Percentiles rank a stretch among this genome's conserved stretches.
Conservation (phyloP, 2,113 vertebrate genomes). For the Poeciliopsis turrubarensis region DNA sequence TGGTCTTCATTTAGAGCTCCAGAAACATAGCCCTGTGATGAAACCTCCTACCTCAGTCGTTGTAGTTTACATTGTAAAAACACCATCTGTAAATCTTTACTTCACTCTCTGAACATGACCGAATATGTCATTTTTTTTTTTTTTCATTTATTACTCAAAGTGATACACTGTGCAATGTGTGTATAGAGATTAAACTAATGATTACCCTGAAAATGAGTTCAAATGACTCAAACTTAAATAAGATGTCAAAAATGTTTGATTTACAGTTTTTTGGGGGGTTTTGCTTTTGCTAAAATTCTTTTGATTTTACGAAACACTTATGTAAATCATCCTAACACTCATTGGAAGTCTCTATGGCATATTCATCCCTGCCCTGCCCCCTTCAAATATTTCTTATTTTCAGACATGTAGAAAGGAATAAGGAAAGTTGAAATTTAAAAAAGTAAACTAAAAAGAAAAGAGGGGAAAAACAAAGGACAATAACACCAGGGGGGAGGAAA, state of each 20-base stretch:
- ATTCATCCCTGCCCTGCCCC: too few relatives aligned
- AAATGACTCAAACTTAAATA: not conserved
- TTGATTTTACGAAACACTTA: too few relatives aligned
- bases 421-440: slow-evolving; percentile 8
- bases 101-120: not conserved
- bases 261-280: too few relatives aligned
- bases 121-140: slow-evolving; percentile 26
- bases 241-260: too few relatives aligned
- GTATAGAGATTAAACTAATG: slow-evolving; percentile 22
- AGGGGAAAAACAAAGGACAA: slow-evolving; percentile 24
- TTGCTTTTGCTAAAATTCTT: too few relatives aligned
- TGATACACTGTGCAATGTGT: slow-evolving; percentile 15
- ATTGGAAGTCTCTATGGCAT: too few relatives aligned
- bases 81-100: slow-evolving; percentile 35
- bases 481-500: slow-evolving; percentile 29
- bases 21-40: slow-evolving; percentile 15
- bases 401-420: not conserved
- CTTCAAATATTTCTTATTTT: too few relatives aligned
- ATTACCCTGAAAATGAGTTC: too few relatives aligned
- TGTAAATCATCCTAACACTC: too few relatives aligned
- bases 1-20: slow-evolving; percentile 53
- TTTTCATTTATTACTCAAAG: slow-evolving; percentile 27
- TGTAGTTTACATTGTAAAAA: slow-evolving; percentile 21
- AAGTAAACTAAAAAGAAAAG: not conserved
- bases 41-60: slow-evolving; percentile 33